phyloP scores from a whole-genome alignment of 2,113 vertebrate genomes.

The Trachemys scripta region DNA sequence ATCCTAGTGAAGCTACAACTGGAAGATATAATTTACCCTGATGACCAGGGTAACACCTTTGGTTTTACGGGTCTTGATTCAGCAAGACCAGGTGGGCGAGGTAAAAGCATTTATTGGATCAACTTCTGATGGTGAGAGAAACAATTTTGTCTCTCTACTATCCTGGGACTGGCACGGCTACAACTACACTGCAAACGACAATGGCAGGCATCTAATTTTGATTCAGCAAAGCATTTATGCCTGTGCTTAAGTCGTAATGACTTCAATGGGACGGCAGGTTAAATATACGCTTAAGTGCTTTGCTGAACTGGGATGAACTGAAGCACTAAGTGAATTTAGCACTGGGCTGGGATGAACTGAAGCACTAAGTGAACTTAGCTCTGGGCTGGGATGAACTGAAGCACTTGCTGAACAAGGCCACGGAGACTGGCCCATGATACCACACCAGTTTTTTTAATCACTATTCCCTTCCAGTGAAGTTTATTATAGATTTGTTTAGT shows the following conservation, averaged over 20 bases:
- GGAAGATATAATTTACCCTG: background rate
- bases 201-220: background rate
- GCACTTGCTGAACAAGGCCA: background rate
- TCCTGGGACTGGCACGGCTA: background rate
- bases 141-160: background rate
- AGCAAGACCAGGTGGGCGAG: background rate
- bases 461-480: background rate
- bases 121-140: background rate
- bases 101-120: background rate
- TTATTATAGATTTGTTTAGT: background rate
- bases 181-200: background rate
- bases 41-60: background rate
- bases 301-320: background rate
- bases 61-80: background rate
- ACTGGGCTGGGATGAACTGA: background rate
- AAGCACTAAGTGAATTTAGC: background rate
- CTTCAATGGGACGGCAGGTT: background rate
- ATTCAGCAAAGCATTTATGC: background rate
- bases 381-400: background rate
- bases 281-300: background rate
- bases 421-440: background rate
- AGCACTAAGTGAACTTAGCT: background rate
- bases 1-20: background rate
- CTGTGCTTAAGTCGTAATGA: background rate
- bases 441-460: background rate